Evolutionary conservation across 2,113 vertebrate genomes (phyloP).

Genomic region (Pitta sordida): DNA sequence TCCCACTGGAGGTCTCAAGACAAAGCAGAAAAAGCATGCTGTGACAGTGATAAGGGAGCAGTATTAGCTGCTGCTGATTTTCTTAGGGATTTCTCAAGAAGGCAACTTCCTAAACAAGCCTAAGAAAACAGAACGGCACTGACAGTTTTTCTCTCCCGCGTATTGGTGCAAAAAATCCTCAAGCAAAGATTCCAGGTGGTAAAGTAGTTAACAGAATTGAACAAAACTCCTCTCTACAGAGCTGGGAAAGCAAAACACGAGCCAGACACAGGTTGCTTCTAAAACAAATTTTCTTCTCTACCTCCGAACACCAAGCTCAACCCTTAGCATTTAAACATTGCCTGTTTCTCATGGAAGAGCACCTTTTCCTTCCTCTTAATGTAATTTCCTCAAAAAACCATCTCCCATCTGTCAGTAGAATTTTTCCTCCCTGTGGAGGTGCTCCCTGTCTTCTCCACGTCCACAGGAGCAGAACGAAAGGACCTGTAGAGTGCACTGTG

Average conservation of each 20-base stretch:
- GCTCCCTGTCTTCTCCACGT: background rate
- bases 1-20: background rate
- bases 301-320: background rate
- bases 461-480: background rate
- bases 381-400: background rate
- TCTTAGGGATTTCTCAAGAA: background rate
- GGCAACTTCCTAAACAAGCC: background rate
- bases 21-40: background rate
- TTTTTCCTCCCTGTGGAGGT: background rate
- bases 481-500: slow-evolving; percentile 49
- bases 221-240: background rate
- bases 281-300: background rate
- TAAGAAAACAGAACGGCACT: background rate
- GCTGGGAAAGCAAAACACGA: background rate
- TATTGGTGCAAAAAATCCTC: background rate
- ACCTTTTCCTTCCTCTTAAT: background rate
- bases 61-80: background rate
- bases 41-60: background rate
- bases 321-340: background rate
- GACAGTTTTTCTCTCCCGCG: background rate
- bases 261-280: background rate
- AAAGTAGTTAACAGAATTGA: background rate
- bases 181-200: background rate
- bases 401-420: background rate
- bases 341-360: background rate